Evolutionary conservation across 2,797 vertebrate genomes (phyloP).

Genomic region (Acanthurus lineatus): DNA sequence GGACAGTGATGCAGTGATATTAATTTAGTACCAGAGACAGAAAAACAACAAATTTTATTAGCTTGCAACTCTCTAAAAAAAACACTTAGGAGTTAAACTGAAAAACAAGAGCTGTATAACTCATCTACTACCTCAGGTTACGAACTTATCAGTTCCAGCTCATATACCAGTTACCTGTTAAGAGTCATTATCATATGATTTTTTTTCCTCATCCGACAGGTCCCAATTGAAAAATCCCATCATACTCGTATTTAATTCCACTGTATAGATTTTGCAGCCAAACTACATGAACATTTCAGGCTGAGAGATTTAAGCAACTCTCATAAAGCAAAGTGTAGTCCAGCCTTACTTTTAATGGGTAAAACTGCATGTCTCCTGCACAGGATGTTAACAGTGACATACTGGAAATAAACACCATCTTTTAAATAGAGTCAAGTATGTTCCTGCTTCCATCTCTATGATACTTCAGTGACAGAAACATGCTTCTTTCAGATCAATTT

Average conservation of each 20-base stretch:
- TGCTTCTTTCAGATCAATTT: constrained; percentile 49
- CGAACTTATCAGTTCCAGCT: too few relatives aligned
- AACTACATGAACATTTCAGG: constrained; percentile 1
- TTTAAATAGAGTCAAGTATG: constrained; percentile 37
- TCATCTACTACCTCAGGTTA: too few relatives aligned
- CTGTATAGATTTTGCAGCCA: constrained; percentile 9
- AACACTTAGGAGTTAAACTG: too few relatives aligned
- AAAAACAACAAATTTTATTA: too few relatives aligned
- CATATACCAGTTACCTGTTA: too few relatives aligned
- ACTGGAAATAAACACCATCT: neutral
- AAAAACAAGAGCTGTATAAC: too few relatives aligned
- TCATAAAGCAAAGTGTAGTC: neutral
- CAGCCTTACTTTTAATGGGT: neutral
- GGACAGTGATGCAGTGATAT: neutral
- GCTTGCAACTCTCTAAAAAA: too few relatives aligned
- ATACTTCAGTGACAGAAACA: constrained; percentile 35
- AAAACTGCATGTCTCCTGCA: neutral
- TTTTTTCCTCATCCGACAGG: neutral
- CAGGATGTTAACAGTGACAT: neutral
- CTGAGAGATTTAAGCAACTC: neutral
- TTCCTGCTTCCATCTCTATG: constrained; percentile 27
- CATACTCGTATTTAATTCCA: constrained; percentile 21
- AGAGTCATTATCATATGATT: neutral
- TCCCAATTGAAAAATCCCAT: neutral
- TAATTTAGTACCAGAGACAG: too few relatives aligned